Conservation (phyloP, 2,888 invertebrate species). For the Microlaimidae sp. region DNA sequence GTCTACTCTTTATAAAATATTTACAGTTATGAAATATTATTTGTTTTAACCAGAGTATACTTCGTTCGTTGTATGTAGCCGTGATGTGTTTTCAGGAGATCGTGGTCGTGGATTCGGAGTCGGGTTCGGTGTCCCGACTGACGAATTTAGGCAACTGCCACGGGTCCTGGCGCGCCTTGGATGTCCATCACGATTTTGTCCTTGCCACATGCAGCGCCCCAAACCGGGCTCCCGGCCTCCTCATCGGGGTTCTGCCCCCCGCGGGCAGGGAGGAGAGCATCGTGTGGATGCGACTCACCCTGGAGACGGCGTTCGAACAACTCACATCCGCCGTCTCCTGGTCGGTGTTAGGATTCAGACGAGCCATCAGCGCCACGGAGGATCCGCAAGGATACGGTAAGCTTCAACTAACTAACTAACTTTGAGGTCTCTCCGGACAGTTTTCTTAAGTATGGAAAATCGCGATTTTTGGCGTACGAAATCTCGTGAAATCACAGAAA, state of each 20-base stretch:
- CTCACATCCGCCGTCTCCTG: background rate
- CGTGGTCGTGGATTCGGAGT: slow-evolving; percentile 2
- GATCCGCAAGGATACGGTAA: too few relatives aligned
- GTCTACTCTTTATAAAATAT: too few relatives aligned
- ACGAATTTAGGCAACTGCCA: slow-evolving; percentile 2
- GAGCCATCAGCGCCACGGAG: too few relatives aligned
- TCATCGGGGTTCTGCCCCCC: slow-evolving; percentile 20
- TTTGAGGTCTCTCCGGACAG: too few relatives aligned
- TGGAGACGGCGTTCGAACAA: background rate
- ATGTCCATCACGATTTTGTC: slow-evolving; percentile 22
- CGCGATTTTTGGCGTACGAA: too few relatives aligned
- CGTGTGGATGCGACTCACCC: background rate
- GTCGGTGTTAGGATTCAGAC: slow-evolving; percentile 1
- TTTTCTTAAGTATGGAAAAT: too few relatives aligned
- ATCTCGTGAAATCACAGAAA: too few relatives aligned
- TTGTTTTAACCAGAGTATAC: too few relatives aligned
- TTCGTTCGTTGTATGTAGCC: too few relatives aligned
- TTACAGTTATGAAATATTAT: too few relatives aligned
- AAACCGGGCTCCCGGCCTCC: slow-evolving; percentile 23
- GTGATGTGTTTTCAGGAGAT: slow-evolving; percentile 8
- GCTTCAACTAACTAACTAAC: too few relatives aligned
- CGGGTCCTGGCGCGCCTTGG: slow-evolving; percentile 22
- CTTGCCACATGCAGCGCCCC: slow-evolving; percentile 24
- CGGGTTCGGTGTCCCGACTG: background rate
- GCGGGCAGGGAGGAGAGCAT: background rate